Evolutionary conservation across 2,797 vertebrate genomes (phyloP).

Genomic region (Molossus molossus): DNA sequence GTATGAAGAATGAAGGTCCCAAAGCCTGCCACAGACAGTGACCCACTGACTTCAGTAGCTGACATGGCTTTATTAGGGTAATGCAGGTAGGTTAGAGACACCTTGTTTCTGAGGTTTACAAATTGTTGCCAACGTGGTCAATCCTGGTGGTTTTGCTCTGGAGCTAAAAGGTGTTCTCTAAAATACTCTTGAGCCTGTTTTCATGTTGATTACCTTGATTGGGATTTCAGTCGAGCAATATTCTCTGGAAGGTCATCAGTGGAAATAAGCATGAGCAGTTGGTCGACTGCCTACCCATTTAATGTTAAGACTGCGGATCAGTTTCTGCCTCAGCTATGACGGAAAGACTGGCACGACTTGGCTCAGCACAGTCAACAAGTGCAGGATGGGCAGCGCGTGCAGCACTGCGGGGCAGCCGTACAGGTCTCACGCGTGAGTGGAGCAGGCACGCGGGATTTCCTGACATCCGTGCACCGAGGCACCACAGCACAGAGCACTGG

Average conservation of each 20-base stretch:
- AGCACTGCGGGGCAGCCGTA: not conserved
- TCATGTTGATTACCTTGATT: slow-evolving; percentile 50
- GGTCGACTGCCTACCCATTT: not conserved
- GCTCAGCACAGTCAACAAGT: not conserved
- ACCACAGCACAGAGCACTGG: not conserved
- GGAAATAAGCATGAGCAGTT: slow-evolving; percentile 40
- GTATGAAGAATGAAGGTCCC: slow-evolving; percentile 33
- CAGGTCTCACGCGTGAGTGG: not conserved
- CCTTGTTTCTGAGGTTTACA: slow-evolving; percentile 44
- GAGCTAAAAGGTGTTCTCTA: not conserved
- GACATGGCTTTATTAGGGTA: slow-evolving; percentile 60
- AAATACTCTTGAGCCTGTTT: slow-evolving; percentile 24
- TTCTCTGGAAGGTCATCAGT: not conserved
- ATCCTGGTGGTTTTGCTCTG: slow-evolving; percentile 64
- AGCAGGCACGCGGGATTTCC: not conserved
- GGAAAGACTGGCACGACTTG: not conserved
- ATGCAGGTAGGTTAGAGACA: slow-evolving; percentile 39
- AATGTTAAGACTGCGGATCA: not conserved
- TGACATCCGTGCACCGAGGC: accelerated
- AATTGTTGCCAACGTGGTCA: slow-evolving; percentile 48
- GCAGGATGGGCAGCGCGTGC: not conserved
- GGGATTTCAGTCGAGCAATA: slow-evolving; percentile 58
- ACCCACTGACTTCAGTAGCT: not conserved
- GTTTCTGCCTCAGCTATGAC: not conserved
- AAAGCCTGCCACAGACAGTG: not conserved